Evolutionary conservation across 2,797 vertebrate species (phyloP).

Genomic region (Sciaenops ocellatus): DNA sequence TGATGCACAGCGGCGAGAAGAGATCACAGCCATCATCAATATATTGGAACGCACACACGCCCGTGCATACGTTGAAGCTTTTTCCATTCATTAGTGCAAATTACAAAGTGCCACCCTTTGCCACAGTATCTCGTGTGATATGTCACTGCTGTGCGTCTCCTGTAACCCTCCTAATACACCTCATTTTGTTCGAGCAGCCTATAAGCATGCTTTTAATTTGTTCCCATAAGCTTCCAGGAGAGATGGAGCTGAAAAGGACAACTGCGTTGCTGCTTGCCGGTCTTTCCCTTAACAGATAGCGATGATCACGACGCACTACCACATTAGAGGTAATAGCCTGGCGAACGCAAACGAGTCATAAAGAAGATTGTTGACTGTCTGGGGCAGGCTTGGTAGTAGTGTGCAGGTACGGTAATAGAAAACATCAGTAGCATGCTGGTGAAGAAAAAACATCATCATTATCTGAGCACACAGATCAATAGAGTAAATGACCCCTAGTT

Average conservation of each 20-base stretch:
- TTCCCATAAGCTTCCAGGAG: constrained; percentile 47
- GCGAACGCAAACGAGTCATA: constrained; percentile 70
- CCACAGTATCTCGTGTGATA: background rate
- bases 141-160: background rate
- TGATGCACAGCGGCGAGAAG: background rate
- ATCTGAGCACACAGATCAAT: constrained; percentile 66
- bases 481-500: constrained; percentile 63
- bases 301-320: constrained; percentile 41
- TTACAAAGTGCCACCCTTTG: constrained; percentile 1
- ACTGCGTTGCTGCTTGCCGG: constrained; percentile 6
- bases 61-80: background rate
- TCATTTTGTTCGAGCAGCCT: constrained; percentile 37
- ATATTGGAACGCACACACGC: background rate
- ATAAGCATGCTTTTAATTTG: constrained; percentile 51
- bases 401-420: constrained; percentile 53
- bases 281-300: constrained; percentile 55
- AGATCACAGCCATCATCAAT: background rate
- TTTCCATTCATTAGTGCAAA: constrained; percentile 25
- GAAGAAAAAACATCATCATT: constrained; percentile 75
- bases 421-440: constrained; percentile 51
- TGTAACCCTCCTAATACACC: constrained; percentile 11
- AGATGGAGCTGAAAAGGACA: constrained; percentile 46
- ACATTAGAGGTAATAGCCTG: constrained; percentile 68
- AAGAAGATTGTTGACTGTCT: constrained; percentile 63
- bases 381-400: constrained; percentile 16